Evolutionary conservation across 2,797 vertebrate species (phyloP), one percentile per base, ranked within the genome.

Genomic region (Arctocebus calabarensis): DNA sequence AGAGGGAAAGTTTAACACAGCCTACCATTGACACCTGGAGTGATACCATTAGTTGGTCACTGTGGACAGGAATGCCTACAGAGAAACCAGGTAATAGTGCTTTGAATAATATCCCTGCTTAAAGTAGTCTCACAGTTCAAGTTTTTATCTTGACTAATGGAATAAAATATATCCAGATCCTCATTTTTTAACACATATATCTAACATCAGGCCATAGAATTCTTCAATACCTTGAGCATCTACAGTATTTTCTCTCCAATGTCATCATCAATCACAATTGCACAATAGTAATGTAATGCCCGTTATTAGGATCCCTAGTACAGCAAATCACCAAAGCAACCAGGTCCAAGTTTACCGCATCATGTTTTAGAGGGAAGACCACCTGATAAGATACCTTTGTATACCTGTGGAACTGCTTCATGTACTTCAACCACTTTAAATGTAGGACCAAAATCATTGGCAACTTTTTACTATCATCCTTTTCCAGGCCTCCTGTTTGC

Each of bases 131-230:
- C 96, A 77, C 29, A 37, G 91, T 94, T 93, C 77, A 91, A 96
- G 91, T 99, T 99, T 99, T 98, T 99, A 99, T 99, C 99, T 99
- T 96, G 99, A 99, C 98, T 99, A 99, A 98, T 99, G 99, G 98
- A 99, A 99, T 98, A 99, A 99, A 98, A 99, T 99, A 98, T 99
- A 99, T 93, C 99, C 99, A n/a, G 99, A 99, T 98, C 99, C 99
- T 0, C 99, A 99, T 99, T 99, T 99, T 99, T 98, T 99, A 45
- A 45, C 10, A 45, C 43, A 99, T 98, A 99, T 99, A 98, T 99
- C 99, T 62, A 99, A 99, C 0, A 99, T 99, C 98, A 99, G 98
- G 94, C 99, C 99, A 95, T 99, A 99, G 99, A 99, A 99, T 98
- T 99, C 99, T 98, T 99, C 99, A 96, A 99, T 99, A 95, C 99